phyloP scores from a whole-genome alignment of 2,888 invertebrate genomes.

The Heliconius sara region DNA sequence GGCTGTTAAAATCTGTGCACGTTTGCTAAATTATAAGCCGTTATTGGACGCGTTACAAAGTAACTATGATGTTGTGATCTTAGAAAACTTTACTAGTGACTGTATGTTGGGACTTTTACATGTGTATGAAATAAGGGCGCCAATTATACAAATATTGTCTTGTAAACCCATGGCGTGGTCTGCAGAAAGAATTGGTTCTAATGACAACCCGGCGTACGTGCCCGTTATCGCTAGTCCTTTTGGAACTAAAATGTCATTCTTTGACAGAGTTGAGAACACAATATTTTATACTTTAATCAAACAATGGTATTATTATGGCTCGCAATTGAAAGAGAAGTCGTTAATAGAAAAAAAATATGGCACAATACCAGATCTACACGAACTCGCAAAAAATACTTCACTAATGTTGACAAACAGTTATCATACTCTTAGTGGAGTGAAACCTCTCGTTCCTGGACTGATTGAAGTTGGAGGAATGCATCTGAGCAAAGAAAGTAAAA shows the following conservation, averaged over 20 bases:
- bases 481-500: background rate
- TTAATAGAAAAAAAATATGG: constrained; percentile 59
- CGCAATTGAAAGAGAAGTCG: constrained; percentile 67
- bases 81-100: constrained; percentile 86
- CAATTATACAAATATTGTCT: constrained; percentile 83
- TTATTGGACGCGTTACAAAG: constrained; percentile 65
- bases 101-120: constrained; percentile 86
- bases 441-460: constrained; percentile 75
- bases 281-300: constrained; percentile 61
- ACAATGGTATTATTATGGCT: constrained; percentile 64
- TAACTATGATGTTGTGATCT: constrained; percentile 85
- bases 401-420: constrained; percentile 4
- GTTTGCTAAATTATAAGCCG: constrained; percentile 67
- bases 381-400: constrained; percentile 4
- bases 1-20: constrained; percentile 68
- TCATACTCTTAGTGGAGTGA: background rate
- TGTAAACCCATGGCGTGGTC: constrained; percentile 85
- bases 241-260: constrained; percentile 77
- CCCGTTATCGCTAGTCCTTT: constrained; percentile 81
- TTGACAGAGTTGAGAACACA: constrained; percentile 75
- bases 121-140: constrained; percentile 78
- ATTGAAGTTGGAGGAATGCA: constrained; percentile 84
- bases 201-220: constrained; percentile 69
- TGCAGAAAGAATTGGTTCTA: constrained; percentile 52
- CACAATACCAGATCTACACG: constrained; percentile 6